A percentile compares a stretch with the other conserved stretches of the same genome.
Evolutionary conservation across 2,797 vertebrate genomes (phyloP).

Genomic region (Brachymystax lenok): DNA sequence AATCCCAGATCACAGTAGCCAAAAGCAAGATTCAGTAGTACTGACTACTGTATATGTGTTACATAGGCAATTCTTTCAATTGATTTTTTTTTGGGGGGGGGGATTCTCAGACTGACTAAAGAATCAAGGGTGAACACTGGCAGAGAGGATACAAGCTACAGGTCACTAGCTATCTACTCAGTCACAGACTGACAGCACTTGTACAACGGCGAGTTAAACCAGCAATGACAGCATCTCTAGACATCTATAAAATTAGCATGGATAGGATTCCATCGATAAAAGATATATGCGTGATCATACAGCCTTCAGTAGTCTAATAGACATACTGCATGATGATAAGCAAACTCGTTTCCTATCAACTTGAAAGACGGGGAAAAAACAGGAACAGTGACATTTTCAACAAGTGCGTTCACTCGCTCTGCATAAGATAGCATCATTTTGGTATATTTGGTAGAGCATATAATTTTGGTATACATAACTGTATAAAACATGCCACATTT

Average conservation of each 20-base stretch:
- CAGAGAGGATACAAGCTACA: not conserved
- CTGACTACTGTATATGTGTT: not conserved
- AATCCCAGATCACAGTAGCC: not conserved
- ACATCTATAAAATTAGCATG: not conserved
- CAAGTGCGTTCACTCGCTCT: not conserved
- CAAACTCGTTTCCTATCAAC: not conserved
- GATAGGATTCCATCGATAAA: not conserved
- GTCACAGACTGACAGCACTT: not conserved
- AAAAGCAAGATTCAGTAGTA: not conserved
- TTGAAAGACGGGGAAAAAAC: not conserved
- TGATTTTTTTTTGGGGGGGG: not conserved
- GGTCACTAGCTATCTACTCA: not conserved
- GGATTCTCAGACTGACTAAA: not conserved
- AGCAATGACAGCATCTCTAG: not conserved
- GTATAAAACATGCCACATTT: not conserved
- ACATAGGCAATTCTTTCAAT: not conserved
- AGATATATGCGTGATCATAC: too few relatives aligned
- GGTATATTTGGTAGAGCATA: not conserved
- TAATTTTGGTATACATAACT: not conserved
- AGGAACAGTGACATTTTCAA: not conserved
- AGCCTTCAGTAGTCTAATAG: not conserved
- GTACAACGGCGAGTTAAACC: not conserved
- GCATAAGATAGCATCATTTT: not conserved
- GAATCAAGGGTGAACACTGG: not conserved
- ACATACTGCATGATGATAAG: not conserved